These are phyloP conservation scores for Urocitellus parryii DNA, from an alignment of 2,113 vertebrate genomes.

Conservation along the genomic window DNA sequence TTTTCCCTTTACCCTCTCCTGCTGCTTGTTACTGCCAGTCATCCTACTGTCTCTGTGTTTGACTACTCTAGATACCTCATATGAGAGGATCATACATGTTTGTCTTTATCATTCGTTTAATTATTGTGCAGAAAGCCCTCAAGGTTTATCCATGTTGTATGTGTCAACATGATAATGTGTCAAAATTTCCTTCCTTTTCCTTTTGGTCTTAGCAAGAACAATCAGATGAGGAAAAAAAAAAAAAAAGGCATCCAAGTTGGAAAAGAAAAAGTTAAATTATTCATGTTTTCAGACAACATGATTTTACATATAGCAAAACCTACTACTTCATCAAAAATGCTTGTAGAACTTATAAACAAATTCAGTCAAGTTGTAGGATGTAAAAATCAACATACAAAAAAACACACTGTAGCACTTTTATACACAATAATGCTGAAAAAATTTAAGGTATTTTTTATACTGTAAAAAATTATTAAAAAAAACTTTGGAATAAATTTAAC, in stretches of 20 bases:
- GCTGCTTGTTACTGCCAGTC: background rate
- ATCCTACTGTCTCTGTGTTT: background rate
- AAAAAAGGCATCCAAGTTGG: background rate
- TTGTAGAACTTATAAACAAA: background rate
- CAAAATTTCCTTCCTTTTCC: background rate
- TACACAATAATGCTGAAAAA: background rate
- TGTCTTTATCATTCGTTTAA: background rate
- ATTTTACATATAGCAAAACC: background rate
- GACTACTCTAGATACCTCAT: fast-evolving
- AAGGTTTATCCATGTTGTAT: background rate
- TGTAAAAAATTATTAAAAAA: no score
- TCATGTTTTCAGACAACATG: background rate
- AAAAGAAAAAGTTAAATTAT: background rate
- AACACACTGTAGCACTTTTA: background rate
- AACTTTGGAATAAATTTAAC: background rate
- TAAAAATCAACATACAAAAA: background rate
- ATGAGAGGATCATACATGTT: background rate
- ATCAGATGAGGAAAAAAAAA: background rate
- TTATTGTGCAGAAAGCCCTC: background rate
- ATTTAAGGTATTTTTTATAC: background rate
- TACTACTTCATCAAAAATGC: background rate
- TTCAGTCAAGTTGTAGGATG: no score
- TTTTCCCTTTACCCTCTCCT: background rate
- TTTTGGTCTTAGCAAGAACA: background rate
- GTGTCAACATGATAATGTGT: no score